Percentiles rank a stretch among this genome's conserved stretches.
Conservation (phyloP, 2,113 vertebrate genomes). For the Odocoileus virginianus region DNA sequence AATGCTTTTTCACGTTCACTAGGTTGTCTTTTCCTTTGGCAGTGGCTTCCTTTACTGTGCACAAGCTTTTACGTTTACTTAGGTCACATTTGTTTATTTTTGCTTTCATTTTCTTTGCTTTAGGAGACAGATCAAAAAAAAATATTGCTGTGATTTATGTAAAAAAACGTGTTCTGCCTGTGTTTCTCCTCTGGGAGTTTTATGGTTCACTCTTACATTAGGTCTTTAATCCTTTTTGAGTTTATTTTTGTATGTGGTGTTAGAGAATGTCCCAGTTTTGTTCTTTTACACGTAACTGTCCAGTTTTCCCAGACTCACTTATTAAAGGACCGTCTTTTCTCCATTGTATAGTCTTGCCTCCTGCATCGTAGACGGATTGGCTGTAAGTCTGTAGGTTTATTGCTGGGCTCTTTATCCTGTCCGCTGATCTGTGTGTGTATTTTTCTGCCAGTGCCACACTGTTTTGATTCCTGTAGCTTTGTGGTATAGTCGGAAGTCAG, state of each 20-base stretch:
- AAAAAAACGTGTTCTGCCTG: neutral
- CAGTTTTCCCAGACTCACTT: neutral
- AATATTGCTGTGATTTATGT: neutral
- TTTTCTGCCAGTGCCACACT: neutral
- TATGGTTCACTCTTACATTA: neutral
- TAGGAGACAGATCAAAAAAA: neutral
- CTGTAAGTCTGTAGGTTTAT: neutral
- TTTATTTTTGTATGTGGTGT: neutral
- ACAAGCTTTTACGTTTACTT: neutral
- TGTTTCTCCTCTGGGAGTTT: neutral
- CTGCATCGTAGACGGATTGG: accelerated
- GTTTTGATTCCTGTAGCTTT: neutral
- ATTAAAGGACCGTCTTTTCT: neutral
- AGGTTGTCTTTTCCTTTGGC: neutral
- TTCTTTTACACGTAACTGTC: neutral
- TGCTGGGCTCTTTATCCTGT: neutral
- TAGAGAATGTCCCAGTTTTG: neutral
- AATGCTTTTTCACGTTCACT: neutral
- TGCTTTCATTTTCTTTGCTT: neutral
- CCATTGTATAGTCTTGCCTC: neutral
- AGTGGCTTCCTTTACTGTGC: neutral
- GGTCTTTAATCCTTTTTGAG: neutral
- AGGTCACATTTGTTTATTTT: neutral
- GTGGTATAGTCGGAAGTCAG: neutral
- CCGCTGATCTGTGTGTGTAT: neutral